Base-by-base conservation (phyloP, 2,797 vertebrate species). In the Rhinophrynus dorsalis region DNA sequence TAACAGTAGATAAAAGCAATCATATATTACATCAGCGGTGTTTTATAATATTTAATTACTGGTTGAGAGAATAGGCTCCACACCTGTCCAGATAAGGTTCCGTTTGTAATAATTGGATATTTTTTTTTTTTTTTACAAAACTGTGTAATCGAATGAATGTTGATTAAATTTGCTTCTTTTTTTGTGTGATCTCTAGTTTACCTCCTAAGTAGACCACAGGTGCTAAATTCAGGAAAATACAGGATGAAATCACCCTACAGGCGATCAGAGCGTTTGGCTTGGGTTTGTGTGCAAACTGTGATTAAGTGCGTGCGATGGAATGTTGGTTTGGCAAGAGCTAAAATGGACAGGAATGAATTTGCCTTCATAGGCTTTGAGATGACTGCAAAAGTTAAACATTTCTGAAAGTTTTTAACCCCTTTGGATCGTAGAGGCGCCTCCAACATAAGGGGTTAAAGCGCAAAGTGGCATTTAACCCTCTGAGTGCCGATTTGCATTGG, bases 261-360 rank as follows among this genome's bases (percentile, higher is more conserved):
- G 80, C 42, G 76, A 83, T 78, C 81, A 78, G 82, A 88, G 79
- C 80, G 79, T 80, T 84, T 85, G 80, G 88, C 85, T 90, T 84
- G 80, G 76, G 77, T 89, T 85, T 84, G 81, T 74, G 75, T 55
- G 79, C 78, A 86, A 84, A 85, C 63, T 78, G 68, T 81, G 85
- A 86, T 90, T 90, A 83, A 93, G 90, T 89, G 81, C 88, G 89
- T 91, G 84, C 78, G 55, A 73, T 78, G 88, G 87, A 88, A 91
- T 88, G 85, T 79, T 79, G 86, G 84, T 82, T 92, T 94, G 93
- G 93, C 91, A 90, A 77, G 76, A 71, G 69, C 77, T 63, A 78
- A 75, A 74, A 75, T 50, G 68, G 75, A 73, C 79, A 77, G 80
- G 78, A 81, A 82, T 68, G 76, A 82, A 84, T 84, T 78, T 82